These are phyloP conservation scores for Pimpla rufipes DNA, from an alignment of 2,888 invertebrate species.

Conservation along the genomic window DNA sequence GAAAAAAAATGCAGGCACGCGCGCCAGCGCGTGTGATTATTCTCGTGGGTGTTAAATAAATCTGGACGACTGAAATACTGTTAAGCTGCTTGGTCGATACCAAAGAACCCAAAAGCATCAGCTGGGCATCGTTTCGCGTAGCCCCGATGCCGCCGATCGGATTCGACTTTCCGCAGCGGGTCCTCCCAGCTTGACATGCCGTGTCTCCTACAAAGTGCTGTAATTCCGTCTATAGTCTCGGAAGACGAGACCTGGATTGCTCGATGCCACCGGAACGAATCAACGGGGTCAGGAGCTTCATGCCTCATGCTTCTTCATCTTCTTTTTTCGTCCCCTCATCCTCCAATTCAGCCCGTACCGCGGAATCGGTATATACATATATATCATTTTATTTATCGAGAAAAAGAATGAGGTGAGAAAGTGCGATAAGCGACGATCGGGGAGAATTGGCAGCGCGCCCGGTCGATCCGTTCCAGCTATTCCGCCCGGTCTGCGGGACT, in stretches of 20 bases:
- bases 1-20: too few species aligned
- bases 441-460: conserved; percentile 67
- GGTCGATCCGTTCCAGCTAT: conserved; percentile 57
- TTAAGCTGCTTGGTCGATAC: conserved; percentile 41
- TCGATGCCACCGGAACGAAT: conserved; percentile 43
- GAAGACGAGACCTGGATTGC: conserved; percentile 40
- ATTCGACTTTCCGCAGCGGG: conserved; percentile 29
- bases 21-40: too few species aligned
- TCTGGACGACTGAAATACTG: too few species aligned
- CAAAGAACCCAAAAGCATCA: conserved; percentile 14
- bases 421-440: conserved; percentile 66
- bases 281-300: conserved; percentile 46
- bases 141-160: not conserved
- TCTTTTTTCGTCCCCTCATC: conserved; percentile 50
- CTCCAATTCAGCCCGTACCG: too few species aligned
- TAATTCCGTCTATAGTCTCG: conserved; percentile 48
- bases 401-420: conserved; percentile 60
- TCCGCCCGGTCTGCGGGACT: conserved; percentile 30
- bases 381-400: conserved; percentile 56
- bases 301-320: conserved; percentile 25
- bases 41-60: too few species aligned
- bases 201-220: conserved; percentile 54
- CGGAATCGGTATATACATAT: conserved; percentile 28
- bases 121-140: not conserved
- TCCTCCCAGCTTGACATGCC: conserved; percentile 4